Base-by-base conservation (phyloP, 64 coral and sea anemone species). In the Catalaphyllia jardinei region DNA sequence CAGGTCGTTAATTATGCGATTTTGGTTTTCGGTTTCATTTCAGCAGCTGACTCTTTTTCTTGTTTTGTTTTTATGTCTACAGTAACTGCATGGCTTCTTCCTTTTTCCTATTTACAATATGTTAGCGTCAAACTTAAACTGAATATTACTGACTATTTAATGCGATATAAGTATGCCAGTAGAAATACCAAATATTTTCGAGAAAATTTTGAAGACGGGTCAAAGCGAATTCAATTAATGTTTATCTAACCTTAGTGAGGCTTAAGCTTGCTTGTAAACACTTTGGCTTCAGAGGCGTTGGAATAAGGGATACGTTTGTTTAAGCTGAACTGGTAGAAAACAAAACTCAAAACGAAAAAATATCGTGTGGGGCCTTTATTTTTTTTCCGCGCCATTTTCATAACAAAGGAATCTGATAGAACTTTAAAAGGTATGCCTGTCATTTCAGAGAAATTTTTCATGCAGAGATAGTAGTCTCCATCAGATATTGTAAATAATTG, bases 151-250 rank as follows among this genome's bases (percentile, higher is more conserved):
- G 38, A 4, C 38, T 39, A 39, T 39, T 39, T 39, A 39, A 39
- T 2, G 4, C 38, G 38, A 39, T 3, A 39, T 39, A 39, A 39
- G 38, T 39, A 39, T 39, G 38, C 4, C n/a, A n/a, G 4, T 2
- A 39, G 38, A 39, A 39, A 39, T 39, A 39, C 38, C 38, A 39
- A 55, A 55, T 55, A 11, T 55, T 11, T 55, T 55, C 52, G 13
- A 55, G 52, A 2, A 55, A 9, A 55, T 55, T 55, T 55, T 55
- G 7, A 55, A 2, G 52, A 55, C 15, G 55, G 28, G 27, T 81
- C 27, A 62, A 81, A 57, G 77, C 16, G 50, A 62, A 20, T 14
- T 62, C 5, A 81, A 33, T 81, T 81, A 81, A 14, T 81, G 78
- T 29, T 61, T 81, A 62, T 18, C 31, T 31, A 62, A 55, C 78